Evolutionary conservation across 2,888 invertebrate species (phyloP), one percentile per base, ranked within the genome.

Genomic region (Drosophila macrospina): DNA sequence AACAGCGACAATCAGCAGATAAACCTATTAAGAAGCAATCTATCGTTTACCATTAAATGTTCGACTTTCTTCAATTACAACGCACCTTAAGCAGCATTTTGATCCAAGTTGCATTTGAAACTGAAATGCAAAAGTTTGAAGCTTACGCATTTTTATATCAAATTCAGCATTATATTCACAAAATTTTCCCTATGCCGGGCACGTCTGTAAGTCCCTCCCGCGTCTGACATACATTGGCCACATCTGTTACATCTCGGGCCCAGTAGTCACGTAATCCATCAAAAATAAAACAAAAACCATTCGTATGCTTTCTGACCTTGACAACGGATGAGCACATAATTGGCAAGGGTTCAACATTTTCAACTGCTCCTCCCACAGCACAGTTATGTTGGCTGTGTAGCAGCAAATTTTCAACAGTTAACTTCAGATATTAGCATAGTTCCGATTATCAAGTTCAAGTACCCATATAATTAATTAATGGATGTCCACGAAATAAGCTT

Each of bases 81-180:
- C 55, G 16, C 42, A 85, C 85, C 81, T 87, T 74, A 30, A 70
- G 47, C 30, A 75, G 47, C 85, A 86, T 86, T 75, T 69, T 72
- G 51, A 32, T 13, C 24, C 16, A 48, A 60, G 57, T 36, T 74
- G 60, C 67, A 80, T 70, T 74, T 54, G 69, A 69, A 68, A 89
- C 76, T 84, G 75, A 70, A 77, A 54, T 66, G 30, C 24, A 61
- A 51, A 44, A 41, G 52, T 15, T 45, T 60, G 24, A 4, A 10
- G 16, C 32, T 24, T 56, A 68, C 68, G 73, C 86, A 86, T 59
- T 89, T 89, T 89, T 89, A 89, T 89, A 89, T 71, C 42, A 59
- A 76, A 69, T 57, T 64, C 59, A 24, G 13, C 39, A 41, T 11
- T 11, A 26, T 39, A 68, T 32, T 8, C 16, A 37, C 4, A 20